Evolutionary conservation across 30 jellyfish, hydroid and myxozoan genomes (phyloP).

Genomic region (Chrysaora quinquecirrha): DNA sequence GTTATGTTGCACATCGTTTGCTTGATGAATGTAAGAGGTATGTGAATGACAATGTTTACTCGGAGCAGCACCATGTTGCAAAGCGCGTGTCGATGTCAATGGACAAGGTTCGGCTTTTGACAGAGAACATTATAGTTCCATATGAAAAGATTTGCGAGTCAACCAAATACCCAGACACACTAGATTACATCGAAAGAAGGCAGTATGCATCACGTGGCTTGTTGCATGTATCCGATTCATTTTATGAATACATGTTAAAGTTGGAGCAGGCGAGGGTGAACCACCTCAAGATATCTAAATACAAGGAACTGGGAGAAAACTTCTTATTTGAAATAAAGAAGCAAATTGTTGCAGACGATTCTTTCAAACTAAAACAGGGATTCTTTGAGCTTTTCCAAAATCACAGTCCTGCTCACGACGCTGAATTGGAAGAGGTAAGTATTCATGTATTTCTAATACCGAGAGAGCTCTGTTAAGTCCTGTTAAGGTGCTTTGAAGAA

Average conservation of each 20-base stretch:
- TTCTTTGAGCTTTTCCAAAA: neutral
- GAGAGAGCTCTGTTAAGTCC: no score
- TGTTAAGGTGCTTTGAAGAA: no score
- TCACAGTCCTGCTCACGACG: no score
- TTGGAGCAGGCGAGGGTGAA: neutral
- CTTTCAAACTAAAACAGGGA: neutral
- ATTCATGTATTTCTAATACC: no score
- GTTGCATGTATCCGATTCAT: neutral
- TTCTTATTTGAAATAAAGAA: neutral
- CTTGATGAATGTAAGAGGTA: neutral
- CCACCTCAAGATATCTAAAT: neutral
- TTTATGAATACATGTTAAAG: neutral
- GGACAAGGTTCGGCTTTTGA: neutral
- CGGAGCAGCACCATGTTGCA: neutral
- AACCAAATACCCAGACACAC: neutral
- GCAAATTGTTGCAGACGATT: neutral
- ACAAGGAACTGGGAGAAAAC: neutral
- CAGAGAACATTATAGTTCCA: neutral
- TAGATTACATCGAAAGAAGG: constrained; percentile 2
- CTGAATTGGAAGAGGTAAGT: no score
- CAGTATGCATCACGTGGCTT: constrained; percentile 1
- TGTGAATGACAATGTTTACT: neutral
- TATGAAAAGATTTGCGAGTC: neutral
- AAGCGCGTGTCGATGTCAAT: neutral
- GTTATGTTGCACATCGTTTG: neutral